Evolutionary conservation across 2,888 invertebrate genomes (phyloP).

Genomic region (Taphrorychus bicolor): DNA sequence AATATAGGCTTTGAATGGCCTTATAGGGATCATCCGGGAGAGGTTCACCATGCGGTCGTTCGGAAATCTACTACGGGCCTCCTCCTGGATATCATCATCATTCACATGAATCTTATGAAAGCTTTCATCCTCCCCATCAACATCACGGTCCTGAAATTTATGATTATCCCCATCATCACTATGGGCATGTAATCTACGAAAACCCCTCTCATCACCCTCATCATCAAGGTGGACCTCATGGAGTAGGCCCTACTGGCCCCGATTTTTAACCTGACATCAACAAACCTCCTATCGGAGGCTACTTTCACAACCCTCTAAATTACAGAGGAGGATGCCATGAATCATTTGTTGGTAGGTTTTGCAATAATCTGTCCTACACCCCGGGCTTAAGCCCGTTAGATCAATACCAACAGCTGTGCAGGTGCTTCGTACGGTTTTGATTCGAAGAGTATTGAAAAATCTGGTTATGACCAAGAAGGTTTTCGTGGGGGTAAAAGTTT

Average conservation of each 20-base stretch:
- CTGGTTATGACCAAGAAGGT: slow-evolving; percentile 26
- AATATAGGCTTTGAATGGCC: slow-evolving; percentile 34
- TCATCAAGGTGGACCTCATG: too few species aligned
- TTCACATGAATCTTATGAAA: too few species aligned
- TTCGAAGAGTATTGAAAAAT: slow-evolving; percentile 28
- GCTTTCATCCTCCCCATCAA: slow-evolving; percentile 15
- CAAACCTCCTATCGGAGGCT: slow-evolving; percentile 17
- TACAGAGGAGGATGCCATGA: slow-evolving; percentile 50
- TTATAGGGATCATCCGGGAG: slow-evolving; percentile 42
- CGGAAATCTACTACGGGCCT: slow-evolving; percentile 16
- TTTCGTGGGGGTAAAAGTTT: slow-evolving; percentile 64
- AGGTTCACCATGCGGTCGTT: slow-evolving; percentile 41
- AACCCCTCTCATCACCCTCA: slow-evolving; percentile 40
- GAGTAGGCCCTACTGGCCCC: too few species aligned
- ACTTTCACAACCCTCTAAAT: slow-evolving; percentile 51
- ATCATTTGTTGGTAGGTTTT: slow-evolving; percentile 51
- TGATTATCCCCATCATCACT: slow-evolving; percentile 12
- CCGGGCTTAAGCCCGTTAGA: slow-evolving; percentile 49
- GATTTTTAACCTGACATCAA: not conserved
- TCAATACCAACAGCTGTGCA: slow-evolving; percentile 51
- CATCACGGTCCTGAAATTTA: slow-evolving; percentile 11
- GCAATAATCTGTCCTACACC: slow-evolving; percentile 48
- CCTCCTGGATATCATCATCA: slow-evolving; percentile 19
- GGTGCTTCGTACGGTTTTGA: slow-evolving; percentile 44
- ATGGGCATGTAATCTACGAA: too few species aligned